A percentile compares a stretch with the other conserved stretches of the same genome.
These are phyloP conservation scores for Slavum lentiscoides DNA, from an alignment of 2,888 invertebrate species.

Conservation along the genomic window DNA sequence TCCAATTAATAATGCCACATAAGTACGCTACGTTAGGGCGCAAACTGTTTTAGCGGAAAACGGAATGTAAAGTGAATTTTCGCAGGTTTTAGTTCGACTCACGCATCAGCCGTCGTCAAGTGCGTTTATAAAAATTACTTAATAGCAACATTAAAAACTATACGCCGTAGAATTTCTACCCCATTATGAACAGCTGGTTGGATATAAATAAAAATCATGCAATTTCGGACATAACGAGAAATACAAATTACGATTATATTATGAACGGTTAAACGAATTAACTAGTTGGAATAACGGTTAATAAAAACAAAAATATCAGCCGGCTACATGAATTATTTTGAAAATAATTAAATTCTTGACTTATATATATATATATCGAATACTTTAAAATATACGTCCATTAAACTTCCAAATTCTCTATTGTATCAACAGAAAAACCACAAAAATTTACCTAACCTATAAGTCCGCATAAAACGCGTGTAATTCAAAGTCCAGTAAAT, in stretches of 20 bases:
- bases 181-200: constrained; percentile 47
- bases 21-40: constrained; percentile 23
- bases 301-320: constrained; percentile 10
- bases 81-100: constrained; percentile 24
- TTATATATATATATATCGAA: background rate
- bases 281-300: constrained; percentile 22
- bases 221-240: constrained; percentile 15
- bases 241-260: constrained; percentile 25
- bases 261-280: constrained; percentile 43
- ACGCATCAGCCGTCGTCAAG: constrained; percentile 27
- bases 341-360: constrained; percentile 15
- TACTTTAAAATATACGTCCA: too few relatives aligned
- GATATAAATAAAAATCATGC: constrained; percentile 42
- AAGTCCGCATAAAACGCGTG: too few relatives aligned
- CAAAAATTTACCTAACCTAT: too few relatives aligned
- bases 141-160: constrained; percentile 31
- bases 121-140: constrained; percentile 33
- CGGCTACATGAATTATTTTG: background rate
- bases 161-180: constrained; percentile 7
- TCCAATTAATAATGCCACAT: constrained; percentile 39
- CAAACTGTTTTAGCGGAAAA: constrained; percentile 19
- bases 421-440: too few relatives aligned
- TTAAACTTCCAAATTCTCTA: too few relatives aligned
- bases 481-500: too few relatives aligned
- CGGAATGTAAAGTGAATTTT: constrained; percentile 34